Evolutionary conservation across 2,888 invertebrate genomes (phyloP).

Genomic region (Carabus problematicus): DNA sequence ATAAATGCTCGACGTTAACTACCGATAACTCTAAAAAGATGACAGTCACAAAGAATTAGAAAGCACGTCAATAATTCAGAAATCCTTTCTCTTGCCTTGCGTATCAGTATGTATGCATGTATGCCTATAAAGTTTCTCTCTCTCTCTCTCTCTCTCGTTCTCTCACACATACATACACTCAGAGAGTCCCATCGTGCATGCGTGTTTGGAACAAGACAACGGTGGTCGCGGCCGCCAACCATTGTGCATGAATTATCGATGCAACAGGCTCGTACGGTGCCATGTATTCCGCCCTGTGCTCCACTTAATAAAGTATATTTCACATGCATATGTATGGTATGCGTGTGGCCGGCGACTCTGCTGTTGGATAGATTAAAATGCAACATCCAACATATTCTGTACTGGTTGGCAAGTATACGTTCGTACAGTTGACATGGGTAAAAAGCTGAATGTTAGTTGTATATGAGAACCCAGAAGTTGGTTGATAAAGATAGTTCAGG

Average conservation of each 20-base stretch:
- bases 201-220: background rate
- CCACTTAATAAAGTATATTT: constrained; percentile 33
- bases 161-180: too few relatives aligned
- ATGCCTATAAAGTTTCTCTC: too few relatives aligned
- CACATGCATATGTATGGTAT: background rate
- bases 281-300: background rate
- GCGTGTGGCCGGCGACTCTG: background rate
- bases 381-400: background rate
- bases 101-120: too few relatives aligned
- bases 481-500: too few relatives aligned
- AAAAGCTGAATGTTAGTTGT: background rate
- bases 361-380: background rate
- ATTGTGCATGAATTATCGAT: constrained; percentile 34
- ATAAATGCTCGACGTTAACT: constrained; percentile 33
- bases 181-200: background rate
- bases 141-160: too few relatives aligned
- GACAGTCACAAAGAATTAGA: constrained; percentile 28
- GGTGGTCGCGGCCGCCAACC: constrained; percentile 5
- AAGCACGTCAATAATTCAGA: constrained; percentile 13
- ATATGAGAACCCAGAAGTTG: background rate
- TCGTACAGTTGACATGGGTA: background rate
- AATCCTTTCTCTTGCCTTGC: background rate
- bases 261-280: constrained; percentile 14
- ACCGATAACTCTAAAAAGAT: constrained; percentile 34
- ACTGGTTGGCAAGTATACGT: background rate